These are phyloP conservation scores for Uria lomvia DNA, from an alignment of 2,113 vertebrate genomes.

Conservation along the genomic window DNA sequence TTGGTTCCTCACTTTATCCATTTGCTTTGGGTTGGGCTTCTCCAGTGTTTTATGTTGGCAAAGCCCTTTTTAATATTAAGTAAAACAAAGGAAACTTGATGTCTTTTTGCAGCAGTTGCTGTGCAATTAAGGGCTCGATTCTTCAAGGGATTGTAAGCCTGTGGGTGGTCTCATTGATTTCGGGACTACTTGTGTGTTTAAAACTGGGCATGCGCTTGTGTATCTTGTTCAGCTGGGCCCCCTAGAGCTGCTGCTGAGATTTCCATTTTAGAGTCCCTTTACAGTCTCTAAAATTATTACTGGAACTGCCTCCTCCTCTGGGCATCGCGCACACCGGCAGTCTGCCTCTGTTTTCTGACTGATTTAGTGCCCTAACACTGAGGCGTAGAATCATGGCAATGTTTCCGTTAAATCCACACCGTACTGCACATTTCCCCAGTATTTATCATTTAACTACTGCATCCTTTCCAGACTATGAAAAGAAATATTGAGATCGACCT, in stretches of 20 bases:
- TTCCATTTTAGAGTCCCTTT: conserved; percentile 42
- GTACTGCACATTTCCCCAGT: neutral
- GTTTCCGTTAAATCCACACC: neutral
- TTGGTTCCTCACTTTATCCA: neutral
- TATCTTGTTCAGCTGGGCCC: neutral
- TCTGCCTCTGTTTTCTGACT: conserved; percentile 20
- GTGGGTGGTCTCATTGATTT: conserved; percentile 51
- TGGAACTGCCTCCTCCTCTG: conserved; percentile 27
- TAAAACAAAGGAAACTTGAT: neutral
- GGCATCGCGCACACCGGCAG: neutral
- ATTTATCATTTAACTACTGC: neutral
- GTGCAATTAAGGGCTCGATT: neutral
- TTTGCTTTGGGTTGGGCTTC: neutral
- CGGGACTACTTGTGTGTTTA: neutral
- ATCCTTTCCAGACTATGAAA: neutral
- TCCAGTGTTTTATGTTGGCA: neutral
- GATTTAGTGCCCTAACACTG: conserved; percentile 16
- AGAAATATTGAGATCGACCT: neutral
- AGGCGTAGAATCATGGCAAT: neutral
- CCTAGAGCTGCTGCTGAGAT: conserved; percentile 13
- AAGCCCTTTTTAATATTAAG: neutral
- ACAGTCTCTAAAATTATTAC: conserved; percentile 42
- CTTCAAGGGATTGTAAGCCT: conserved; percentile 15
- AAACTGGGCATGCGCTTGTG: conserved; percentile 1
- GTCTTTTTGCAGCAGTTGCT: neutral